A percentile compares a stretch with the other conserved stretches of the same genome.
Evolutionary conservation across 2,797 vertebrate species (phyloP).

Genomic region (Cirrhinus molitorella): DNA sequence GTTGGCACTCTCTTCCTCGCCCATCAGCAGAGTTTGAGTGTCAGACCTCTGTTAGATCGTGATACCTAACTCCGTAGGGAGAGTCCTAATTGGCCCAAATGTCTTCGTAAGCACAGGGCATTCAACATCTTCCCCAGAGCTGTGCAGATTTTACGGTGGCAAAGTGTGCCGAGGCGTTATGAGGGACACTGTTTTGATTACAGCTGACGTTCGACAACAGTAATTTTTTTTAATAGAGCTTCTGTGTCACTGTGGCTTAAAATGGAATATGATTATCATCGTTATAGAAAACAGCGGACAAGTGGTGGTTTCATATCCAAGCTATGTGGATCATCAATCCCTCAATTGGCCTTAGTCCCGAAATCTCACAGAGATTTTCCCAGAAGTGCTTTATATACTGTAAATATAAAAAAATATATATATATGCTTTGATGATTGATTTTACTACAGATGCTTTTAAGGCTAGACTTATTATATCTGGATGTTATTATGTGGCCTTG

Average conservation of each 20-base stretch:
- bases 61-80: constrained; percentile 31
- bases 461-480: constrained; percentile 11
- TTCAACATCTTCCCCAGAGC: neutral
- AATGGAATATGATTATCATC: neutral
- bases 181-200: neutral
- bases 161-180: neutral
- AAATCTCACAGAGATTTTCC: constrained; percentile 7
- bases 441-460: constrained; percentile 16
- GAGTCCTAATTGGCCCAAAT: constrained; percentile 53
- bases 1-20: constrained; percentile 44
- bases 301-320: neutral
- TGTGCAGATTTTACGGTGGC: neutral
- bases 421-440: constrained; percentile 12
- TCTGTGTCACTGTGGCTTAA: neutral
- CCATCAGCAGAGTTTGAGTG: constrained; percentile 48
- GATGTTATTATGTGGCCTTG: neutral
- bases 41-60: constrained; percentile 40
- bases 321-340: neutral
- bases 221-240: neutral
- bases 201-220: neutral
- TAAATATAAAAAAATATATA: neutral
- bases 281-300: neutral
- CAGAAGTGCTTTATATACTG: constrained; percentile 28
- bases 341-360: neutral
- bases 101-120: constrained; percentile 36